Percentiles rank a stretch among this genome's conserved stretches.
phyloP scores from a whole-genome alignment of 2,888 invertebrate genomes.

The Maniola hyperantus region DNA sequence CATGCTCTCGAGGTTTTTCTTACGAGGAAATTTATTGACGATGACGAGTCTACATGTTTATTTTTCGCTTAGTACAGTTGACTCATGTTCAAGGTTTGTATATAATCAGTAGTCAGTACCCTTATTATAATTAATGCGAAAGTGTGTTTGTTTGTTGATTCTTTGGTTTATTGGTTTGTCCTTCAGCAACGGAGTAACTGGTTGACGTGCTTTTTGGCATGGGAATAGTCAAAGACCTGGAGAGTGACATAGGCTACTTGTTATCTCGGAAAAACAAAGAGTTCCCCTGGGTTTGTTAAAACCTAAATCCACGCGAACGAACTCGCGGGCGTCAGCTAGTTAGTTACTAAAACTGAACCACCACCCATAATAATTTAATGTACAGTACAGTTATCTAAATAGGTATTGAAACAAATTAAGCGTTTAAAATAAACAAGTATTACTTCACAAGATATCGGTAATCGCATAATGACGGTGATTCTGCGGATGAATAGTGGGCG shows the following conservation, averaged over 20 bases:
- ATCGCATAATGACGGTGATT: constrained; percentile 51
- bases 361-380: constrained; percentile 9
- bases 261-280: too few species aligned
- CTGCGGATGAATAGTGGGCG: constrained; percentile 51
- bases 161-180: too few species aligned
- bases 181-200: too few species aligned
- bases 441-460: constrained; percentile 58
- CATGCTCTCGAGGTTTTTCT: constrained; percentile 13
- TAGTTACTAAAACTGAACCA: neutral
- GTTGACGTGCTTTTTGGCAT: too few species aligned
- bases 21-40: constrained; percentile 10
- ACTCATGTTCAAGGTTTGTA: neutral
- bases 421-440: constrained; percentile 39
- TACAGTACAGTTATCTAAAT: constrained; percentile 19
- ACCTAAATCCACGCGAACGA: too few species aligned
- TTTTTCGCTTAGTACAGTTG: neutral
- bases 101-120: too few species aligned
- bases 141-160: too few species aligned
- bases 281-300: too few species aligned
- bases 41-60: neutral
- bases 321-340: too few species aligned
- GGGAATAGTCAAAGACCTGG: too few species aligned
- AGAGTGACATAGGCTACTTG: too few species aligned
- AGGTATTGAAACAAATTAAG: constrained; percentile 24
- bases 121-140: too few species aligned